Conservation (phyloP, 1,140 invertebrate genomes). For the Drusus annulatus region DNA sequence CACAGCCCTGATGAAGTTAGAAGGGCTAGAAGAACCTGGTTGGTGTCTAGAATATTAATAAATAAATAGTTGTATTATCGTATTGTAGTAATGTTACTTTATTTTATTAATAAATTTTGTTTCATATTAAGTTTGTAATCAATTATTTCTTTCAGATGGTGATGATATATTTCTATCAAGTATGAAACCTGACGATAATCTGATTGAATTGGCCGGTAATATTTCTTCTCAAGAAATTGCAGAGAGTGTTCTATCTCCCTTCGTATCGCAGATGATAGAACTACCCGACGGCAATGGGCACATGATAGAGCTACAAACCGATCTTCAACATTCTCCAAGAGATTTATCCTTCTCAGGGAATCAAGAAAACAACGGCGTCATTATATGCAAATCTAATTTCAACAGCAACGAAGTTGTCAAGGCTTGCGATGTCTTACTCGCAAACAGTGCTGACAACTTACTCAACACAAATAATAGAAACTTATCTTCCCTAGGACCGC, state of each 20-base stretch:
- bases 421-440: conserved; percentile 48
- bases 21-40: no score
- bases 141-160: not conserved
- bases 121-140: not conserved
- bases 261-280: conserved; percentile 48
- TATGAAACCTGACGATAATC: conserved; percentile 31
- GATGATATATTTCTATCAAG: conserved; percentile 35
- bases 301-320: conserved; percentile 49
- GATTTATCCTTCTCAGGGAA: not conserved
- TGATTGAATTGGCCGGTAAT: conserved; percentile 42
- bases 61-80: no score
- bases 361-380: conserved; percentile 40
- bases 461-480: conserved; percentile 6
- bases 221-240: conserved; percentile 31
- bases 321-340: not conserved
- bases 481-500: conserved; percentile 25
- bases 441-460: conserved; percentile 30
- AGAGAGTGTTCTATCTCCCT: conserved; percentile 22
- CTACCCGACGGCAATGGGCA: conserved; percentile 48
- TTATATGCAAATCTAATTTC: conserved; percentile 48
- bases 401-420: conserved; percentile 47
- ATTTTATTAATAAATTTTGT: not conserved
- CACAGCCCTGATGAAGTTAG: no score
- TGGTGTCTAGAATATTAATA: no score
- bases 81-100: no score